Percentiles rank a stretch among this genome's conserved stretches.
Conservation (phyloP, 2,888 invertebrate species). For the Meloe dianella region DNA sequence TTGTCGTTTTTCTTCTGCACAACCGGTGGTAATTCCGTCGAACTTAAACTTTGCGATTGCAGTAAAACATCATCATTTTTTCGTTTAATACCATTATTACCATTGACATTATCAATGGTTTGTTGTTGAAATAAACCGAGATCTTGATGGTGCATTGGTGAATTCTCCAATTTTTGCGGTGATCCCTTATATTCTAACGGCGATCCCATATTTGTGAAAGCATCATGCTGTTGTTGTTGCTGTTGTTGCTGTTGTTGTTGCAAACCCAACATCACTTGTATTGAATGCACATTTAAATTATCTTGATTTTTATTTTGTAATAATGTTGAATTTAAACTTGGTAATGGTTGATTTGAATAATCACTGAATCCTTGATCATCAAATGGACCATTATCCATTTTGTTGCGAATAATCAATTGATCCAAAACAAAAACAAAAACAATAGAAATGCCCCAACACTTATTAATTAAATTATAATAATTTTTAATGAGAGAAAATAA, state of each 20-base stretch:
- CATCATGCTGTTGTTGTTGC: slow-evolving; percentile 46
- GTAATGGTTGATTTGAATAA: slow-evolving; percentile 67
- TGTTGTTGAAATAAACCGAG: slow-evolving; percentile 54
- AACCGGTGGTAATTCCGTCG: slow-evolving; percentile 57
- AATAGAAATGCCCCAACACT: background rate
- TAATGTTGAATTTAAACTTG: slow-evolving; percentile 56
- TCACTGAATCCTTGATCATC: slow-evolving; percentile 84
- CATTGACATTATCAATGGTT: slow-evolving; percentile 48
- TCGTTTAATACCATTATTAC: slow-evolving; percentile 46
- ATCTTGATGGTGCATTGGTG: slow-evolving; percentile 58
- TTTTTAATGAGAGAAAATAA: background rate
- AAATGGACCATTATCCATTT: slow-evolving; percentile 74
- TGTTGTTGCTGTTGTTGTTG: slow-evolving; percentile 50
- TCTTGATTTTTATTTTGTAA: slow-evolving; percentile 53
- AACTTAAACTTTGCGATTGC: slow-evolving; percentile 61
- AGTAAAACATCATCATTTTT: slow-evolving; percentile 58
- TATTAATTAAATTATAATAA: background rate
- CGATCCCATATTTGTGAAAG: slow-evolving; percentile 59
- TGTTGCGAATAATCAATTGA: slow-evolving; percentile 30
- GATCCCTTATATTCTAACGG: slow-evolving; percentile 60
- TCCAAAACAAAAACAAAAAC: background rate
- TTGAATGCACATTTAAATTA: slow-evolving; percentile 67
- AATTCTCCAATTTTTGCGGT: slow-evolving; percentile 59
- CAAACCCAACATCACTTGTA: slow-evolving; percentile 73
- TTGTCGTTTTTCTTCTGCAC: slow-evolving; percentile 71